Percentiles rank a stretch among this genome's conserved stretches.
These are phyloP conservation scores for Pseudoatta argentina DNA, from an alignment of 1,140 invertebrate species.

Conservation along the genomic window DNA sequence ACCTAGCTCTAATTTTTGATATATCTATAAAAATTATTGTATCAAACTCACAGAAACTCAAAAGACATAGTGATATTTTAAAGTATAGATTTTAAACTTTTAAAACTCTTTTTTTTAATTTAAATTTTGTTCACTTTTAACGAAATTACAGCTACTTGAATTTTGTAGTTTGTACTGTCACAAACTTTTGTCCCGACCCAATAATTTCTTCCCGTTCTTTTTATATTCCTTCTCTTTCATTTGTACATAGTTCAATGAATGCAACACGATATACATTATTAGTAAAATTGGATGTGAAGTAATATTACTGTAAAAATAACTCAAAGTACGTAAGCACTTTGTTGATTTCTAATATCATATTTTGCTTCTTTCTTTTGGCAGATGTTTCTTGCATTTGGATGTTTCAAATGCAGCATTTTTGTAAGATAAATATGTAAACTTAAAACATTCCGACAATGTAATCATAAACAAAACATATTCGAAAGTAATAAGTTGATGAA, in stretches of 20 bases:
- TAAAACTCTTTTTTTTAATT: too few relatives aligned
- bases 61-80: too few relatives aligned
- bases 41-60: too few relatives aligned
- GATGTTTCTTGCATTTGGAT: background rate
- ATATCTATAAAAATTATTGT: too few relatives aligned
- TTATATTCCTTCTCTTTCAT: background rate
- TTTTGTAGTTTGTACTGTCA: too few relatives aligned
- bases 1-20: too few relatives aligned
- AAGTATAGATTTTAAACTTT: too few relatives aligned
- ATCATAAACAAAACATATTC: background rate
- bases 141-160: too few relatives aligned
- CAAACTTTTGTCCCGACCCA: too few relatives aligned
- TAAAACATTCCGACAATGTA: constrained; percentile 23
- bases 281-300: constrained; percentile 61
- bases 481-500: background rate
- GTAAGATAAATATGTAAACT: background rate
- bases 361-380: background rate
- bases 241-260: background rate
- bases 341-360: background rate
- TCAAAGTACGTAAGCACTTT: background rate
- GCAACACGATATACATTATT: constrained; percentile 52
- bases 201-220: background rate
- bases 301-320: constrained; percentile 10
- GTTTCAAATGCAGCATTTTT: background rate
- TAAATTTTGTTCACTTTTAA: too few relatives aligned